Evolutionary conservation across 2,113 vertebrate genomes (phyloP).

Genomic region (Heliornis fulica): DNA sequence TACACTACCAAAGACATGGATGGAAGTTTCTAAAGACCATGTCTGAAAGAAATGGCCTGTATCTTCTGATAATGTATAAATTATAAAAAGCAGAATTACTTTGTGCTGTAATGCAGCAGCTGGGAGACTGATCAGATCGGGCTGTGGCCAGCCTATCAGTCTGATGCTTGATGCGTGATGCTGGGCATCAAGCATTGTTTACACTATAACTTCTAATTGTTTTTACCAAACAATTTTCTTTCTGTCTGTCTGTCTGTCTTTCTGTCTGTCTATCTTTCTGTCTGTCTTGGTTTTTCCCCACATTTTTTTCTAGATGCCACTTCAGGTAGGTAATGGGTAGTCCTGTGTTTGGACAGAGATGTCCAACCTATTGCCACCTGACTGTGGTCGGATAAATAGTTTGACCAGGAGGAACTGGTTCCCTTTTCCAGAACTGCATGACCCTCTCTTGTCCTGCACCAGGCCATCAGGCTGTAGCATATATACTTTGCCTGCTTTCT

Average conservation of each 20-base stretch:
- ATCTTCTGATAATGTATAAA: not conserved
- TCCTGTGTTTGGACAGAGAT: not conserved
- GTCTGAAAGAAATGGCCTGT: not conserved
- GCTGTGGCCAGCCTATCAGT: not conserved
- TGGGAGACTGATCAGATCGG: not conserved
- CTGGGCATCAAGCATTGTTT: not conserved
- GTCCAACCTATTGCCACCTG: not conserved
- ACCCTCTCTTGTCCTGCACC: not conserved
- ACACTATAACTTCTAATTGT: not conserved
- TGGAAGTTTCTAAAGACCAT: not conserved
- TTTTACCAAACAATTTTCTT: not conserved
- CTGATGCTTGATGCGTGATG: too few relatives aligned
- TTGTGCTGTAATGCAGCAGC: not conserved
- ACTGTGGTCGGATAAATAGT: not conserved
- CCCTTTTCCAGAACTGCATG: not conserved
- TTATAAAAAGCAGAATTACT: not conserved
- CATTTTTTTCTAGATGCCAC: not conserved
- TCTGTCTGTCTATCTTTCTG: not conserved
- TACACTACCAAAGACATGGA: not conserved
- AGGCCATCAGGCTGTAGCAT: fast-evolving
- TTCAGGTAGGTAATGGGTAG: not conserved
- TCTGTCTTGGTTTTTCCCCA: too few relatives aligned
- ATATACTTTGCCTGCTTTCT: not conserved
- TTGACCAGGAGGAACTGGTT: not conserved
- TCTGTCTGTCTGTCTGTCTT: not conserved